Evolutionary conservation across 2,888 invertebrate genomes (phyloP), one percentile per base, ranked within the genome.

Genomic region (Pristionchus maxplancki): DNA sequence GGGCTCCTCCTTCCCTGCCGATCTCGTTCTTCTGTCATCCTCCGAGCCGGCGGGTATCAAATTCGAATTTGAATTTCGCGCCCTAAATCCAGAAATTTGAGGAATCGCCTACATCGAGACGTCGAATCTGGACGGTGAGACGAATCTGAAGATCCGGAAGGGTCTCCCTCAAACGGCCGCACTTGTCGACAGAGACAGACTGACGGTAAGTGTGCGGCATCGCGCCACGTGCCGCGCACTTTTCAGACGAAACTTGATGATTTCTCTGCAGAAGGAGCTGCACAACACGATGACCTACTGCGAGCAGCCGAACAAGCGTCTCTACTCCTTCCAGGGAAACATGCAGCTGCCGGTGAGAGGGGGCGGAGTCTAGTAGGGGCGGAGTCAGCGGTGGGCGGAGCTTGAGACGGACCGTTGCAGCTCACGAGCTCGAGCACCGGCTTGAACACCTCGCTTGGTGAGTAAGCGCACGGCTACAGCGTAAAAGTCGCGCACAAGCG

Each of bases 21-120:
- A 99, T 96, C 96, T 99, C 89, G 96, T 98, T 90, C 95, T 99
- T 48, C 95, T 99, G 8, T 92, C 89, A 92, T 95, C 71, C 95
- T 97, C 97, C 95, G 98, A 98, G 95, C 98, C 98, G 0, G 97
- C 67, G 1, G 89, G 87, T 74, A 84, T 17, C 3, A 5, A 53
- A 20, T 48, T 82, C 13, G 37, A 24, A 58, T 58, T 58, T 58
- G n/a, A 62, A 64, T 64, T 85, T 62, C 40, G 37, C 53, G 50
- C 53, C 31, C 13, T 28, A 5, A 81, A 8, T 20, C 20, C 62
- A 8, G 5, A 9, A 34, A 37, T 85, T 11, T 17, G 17, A 83
- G 97, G 97, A 89, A 98, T 99, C 96, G 98, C 98, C 93, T 99
- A 99, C 95, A 98, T 99, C 94, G 99, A 99, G 96, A 99, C 99